Evolutionary conservation across 2,113 vertebrate genomes (phyloP).

Genomic region (Saimiri boliviensis): DNA sequence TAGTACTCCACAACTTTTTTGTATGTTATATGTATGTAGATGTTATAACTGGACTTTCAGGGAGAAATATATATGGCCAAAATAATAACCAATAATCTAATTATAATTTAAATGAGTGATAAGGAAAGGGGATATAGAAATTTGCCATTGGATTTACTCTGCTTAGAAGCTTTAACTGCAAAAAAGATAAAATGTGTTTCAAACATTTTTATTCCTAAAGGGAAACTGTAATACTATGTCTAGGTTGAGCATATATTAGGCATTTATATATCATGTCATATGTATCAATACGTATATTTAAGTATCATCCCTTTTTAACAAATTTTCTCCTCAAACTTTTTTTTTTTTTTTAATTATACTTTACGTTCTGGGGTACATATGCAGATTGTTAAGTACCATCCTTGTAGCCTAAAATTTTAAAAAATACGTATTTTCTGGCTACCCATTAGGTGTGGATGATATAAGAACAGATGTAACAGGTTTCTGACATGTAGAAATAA

Average conservation of each 20-base stretch:
- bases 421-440: background rate
- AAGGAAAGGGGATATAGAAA: background rate
- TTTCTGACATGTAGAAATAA: background rate
- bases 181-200: background rate
- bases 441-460: background rate
- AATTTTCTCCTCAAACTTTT: too few species aligned
- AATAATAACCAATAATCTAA: background rate
- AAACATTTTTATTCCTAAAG: background rate
- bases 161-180: background rate
- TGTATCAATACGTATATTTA: background rate
- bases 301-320: background rate
- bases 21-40: background rate
- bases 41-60: background rate
- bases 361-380: too few species aligned
- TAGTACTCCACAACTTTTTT: background rate
- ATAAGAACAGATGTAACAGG: background rate
- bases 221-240: background rate
- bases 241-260: background rate
- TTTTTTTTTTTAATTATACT: too few species aligned
- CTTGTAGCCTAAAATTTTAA: conserved; percentile 9
- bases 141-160: background rate
- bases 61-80: background rate
- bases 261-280: background rate
- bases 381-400: too few species aligned
- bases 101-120: background rate